Evolutionary conservation across 2,113 vertebrate species (phyloP).

Genomic region (Rhea pennata): DNA sequence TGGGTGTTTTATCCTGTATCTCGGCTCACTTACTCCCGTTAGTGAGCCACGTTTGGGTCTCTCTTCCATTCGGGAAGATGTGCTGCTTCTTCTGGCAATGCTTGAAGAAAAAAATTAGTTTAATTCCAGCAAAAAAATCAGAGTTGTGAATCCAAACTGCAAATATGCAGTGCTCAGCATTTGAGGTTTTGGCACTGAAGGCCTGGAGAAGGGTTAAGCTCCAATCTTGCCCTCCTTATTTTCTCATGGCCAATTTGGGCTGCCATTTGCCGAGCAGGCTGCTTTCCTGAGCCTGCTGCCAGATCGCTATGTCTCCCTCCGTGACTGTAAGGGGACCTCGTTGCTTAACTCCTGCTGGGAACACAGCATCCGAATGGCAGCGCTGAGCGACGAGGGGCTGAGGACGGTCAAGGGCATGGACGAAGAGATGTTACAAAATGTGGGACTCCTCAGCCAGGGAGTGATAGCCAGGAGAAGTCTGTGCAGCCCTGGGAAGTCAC

Average conservation of each 20-base stretch:
- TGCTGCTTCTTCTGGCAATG: not conserved
- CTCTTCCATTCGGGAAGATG: not conserved
- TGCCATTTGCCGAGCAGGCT: not conserved
- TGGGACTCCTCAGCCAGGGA: not conserved
- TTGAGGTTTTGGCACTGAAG: not conserved
- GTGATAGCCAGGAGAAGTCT: not conserved
- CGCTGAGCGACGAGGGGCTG: not conserved
- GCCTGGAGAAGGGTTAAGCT: not conserved
- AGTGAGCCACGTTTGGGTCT: not conserved
- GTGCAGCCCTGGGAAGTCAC: not conserved
- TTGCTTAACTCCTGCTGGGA: fast-evolving
- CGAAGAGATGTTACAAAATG: not conserved
- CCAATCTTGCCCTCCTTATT: not conserved
- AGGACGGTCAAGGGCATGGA: not conserved
- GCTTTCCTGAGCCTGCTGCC: not conserved
- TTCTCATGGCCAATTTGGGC: not conserved
- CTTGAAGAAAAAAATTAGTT: fast-evolving
- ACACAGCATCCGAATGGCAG: not conserved
- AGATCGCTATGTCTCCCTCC: not conserved
- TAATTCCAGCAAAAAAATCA: not conserved
- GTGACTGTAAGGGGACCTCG: fast-evolving
- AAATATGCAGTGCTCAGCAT: fast-evolving
- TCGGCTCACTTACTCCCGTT: fast-evolving
- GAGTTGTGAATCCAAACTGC: not conserved
- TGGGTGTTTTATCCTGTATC: not conserved